These are phyloP conservation scores for Odontocerum albicorne DNA, from an alignment of 2,888 invertebrate genomes.

Conservation along the genomic window DNA sequence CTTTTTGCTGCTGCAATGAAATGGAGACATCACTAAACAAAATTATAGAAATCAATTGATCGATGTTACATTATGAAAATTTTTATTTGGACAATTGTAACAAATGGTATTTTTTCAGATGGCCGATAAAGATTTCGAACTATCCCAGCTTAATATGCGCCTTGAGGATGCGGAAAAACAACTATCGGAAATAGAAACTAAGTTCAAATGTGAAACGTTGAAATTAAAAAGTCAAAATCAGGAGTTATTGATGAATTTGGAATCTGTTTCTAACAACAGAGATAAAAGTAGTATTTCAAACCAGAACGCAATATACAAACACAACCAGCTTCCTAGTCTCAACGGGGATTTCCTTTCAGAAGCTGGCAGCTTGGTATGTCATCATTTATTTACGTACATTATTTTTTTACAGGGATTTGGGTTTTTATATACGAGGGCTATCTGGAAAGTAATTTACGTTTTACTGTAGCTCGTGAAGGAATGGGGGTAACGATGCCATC, in stretches of 20 bases:
- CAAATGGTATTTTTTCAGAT: constrained; percentile 63
- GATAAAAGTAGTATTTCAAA: constrained; percentile 31
- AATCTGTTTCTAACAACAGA: constrained; percentile 25
- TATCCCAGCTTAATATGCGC: constrained; percentile 66
- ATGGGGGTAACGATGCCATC: too few relatives aligned
- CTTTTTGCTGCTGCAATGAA: too few relatives aligned
- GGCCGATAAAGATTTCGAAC: constrained; percentile 74
- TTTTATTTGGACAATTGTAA: too few relatives aligned
- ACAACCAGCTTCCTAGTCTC: constrained; percentile 52
- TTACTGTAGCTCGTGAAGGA: too few relatives aligned
- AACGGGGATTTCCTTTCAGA: constrained; percentile 59
- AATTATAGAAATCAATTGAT: too few relatives aligned
- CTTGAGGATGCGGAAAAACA: constrained; percentile 69
- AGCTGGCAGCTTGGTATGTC: constrained; percentile 60
- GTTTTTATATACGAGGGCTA: too few relatives aligned
- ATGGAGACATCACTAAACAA: too few relatives aligned
- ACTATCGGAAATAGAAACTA: constrained; percentile 62
- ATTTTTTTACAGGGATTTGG: too few relatives aligned
- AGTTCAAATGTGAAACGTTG: constrained; percentile 60
- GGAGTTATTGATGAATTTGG: constrained; percentile 44
- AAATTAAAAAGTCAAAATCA: constrained; percentile 61
- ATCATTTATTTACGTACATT: neutral
- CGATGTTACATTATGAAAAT: too few relatives aligned
- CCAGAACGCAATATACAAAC: constrained; percentile 45
- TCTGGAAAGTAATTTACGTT: too few relatives aligned